These are phyloP conservation scores for Brachionus koreanus DNA, from an alignment of 1,140 invertebrate genomes.

Conservation along the genomic window DNA sequence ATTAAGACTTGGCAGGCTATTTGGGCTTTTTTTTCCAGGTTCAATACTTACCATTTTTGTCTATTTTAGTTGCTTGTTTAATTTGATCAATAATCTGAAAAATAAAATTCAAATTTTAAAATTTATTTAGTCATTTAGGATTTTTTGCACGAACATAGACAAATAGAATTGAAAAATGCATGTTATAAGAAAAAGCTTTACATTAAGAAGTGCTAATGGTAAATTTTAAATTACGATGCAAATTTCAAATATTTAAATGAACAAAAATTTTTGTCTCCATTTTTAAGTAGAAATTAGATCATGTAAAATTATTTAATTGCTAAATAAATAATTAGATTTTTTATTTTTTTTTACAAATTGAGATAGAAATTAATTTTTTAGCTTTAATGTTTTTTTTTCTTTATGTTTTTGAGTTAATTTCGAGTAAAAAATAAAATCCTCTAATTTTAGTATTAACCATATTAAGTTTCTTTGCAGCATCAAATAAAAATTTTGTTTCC, in stretches of 20 bases:
- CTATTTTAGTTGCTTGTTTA: not conserved
- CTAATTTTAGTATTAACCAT: no score
- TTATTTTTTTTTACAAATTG: no score
- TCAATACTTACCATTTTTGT: slow-evolving; percentile 23
- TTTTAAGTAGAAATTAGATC: no score
- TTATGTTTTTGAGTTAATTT: no score
- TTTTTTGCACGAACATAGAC: slow-evolving; percentile 5
- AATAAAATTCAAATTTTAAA: not conserved
- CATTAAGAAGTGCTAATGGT: not conserved
- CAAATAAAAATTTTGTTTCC: no score
- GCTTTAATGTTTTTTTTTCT: no score
- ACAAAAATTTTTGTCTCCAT: not conserved
- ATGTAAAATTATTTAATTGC: no score
- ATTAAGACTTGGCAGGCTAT: no score
- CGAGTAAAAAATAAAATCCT: no score
- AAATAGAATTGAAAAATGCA: not conserved
- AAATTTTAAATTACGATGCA: slow-evolving; percentile 28
- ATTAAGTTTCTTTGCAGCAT: no score
- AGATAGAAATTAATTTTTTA: no score
- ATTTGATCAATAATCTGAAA: not conserved
- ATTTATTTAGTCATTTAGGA: slow-evolving; percentile 34
- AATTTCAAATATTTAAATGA: slow-evolving; percentile 9
- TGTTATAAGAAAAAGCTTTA: not conserved
- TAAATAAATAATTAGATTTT: no score
- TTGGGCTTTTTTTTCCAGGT: not conserved